These are phyloP conservation scores for Cariama cristata DNA, from an alignment of 2,113 vertebrate species.

Conservation along the genomic window DNA sequence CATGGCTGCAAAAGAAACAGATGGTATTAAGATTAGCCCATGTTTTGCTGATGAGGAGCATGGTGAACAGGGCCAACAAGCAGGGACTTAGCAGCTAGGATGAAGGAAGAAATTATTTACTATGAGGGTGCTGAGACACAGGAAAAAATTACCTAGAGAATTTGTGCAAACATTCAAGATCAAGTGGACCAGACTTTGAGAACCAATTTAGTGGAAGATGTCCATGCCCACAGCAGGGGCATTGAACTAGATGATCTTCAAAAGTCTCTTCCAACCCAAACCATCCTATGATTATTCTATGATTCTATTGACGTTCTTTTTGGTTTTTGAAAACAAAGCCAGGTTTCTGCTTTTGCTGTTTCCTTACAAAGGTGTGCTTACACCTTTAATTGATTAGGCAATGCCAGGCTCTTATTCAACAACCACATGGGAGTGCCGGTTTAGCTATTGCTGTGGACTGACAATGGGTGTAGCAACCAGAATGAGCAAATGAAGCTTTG, in stretches of 20 bases:
- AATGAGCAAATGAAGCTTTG: background rate
- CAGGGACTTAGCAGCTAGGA: background rate
- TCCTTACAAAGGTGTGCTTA: background rate
- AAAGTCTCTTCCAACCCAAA: background rate
- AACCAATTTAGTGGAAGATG: background rate
- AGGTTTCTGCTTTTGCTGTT: background rate
- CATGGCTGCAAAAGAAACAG: background rate
- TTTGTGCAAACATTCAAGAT: background rate
- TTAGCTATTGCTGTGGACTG: background rate
- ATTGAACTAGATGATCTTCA: background rate
- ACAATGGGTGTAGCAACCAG: background rate
- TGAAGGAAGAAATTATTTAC: background rate
- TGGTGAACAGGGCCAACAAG: background rate
- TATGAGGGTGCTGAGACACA: background rate
- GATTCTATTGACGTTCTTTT: background rate
- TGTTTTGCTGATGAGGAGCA: background rate
- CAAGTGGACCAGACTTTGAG: background rate
- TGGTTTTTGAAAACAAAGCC: background rate
- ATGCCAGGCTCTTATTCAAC: background rate
- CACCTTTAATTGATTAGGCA: background rate
- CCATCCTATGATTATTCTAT: background rate
- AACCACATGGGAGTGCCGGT: rapidly evolving
- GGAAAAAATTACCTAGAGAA: background rate
- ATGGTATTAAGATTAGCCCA: background rate
- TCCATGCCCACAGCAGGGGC: rapidly evolving